Evolutionary conservation across 2,113 vertebrate genomes (phyloP), one percentile per base, ranked within the genome.

Genomic region (Jacana jacana): DNA sequence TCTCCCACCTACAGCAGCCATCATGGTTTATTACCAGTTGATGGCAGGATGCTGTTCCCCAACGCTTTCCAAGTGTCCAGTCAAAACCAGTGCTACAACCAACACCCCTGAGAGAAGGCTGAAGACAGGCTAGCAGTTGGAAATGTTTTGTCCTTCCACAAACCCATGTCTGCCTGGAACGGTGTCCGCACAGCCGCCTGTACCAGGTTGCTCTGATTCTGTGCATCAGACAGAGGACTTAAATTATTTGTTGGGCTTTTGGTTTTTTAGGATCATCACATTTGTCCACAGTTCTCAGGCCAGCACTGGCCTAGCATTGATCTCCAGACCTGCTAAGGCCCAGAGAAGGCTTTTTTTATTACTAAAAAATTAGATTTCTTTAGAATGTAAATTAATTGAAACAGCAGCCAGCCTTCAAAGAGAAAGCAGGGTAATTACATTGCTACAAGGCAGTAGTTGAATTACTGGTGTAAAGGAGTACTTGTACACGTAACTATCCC

Each of bases 361-460:
- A 86, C 70, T 57, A 70, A 75, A 79, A 91, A 68, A 94, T 17
- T 77, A 48, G 31, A 90, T 95, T 97, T 95, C 63, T 93, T 84
- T 90, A 89, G 84, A 95, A 96, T 86, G 84, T 86, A 97, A 96
- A 95, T 97, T 0, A 96, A 95, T 88, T 96, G 85, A 87, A 96
- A 91, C 85, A 11, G 8, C 92, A 94, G 60, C 28, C 73, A 86
- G 60, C 52, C 71, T 95, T 93, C 91, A 97, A 97, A 96, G 82
- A 91, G 89, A 91, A 89, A 95, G 68, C 52, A 87, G 25, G 28
- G 37, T 95, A 96, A 97, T 97, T 93, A 69, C 65, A 94, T 69
- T 90, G 89, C 93, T 95, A 82, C 70, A 78, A 91, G 80, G 72
- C 89, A 91, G 54, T 28, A 91, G 93, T 39, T 93, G 91, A 94